These are phyloP conservation scores for Oithona nana DNA, from an alignment of 2,888 invertebrate genomes.

Conservation along the genomic window DNA sequence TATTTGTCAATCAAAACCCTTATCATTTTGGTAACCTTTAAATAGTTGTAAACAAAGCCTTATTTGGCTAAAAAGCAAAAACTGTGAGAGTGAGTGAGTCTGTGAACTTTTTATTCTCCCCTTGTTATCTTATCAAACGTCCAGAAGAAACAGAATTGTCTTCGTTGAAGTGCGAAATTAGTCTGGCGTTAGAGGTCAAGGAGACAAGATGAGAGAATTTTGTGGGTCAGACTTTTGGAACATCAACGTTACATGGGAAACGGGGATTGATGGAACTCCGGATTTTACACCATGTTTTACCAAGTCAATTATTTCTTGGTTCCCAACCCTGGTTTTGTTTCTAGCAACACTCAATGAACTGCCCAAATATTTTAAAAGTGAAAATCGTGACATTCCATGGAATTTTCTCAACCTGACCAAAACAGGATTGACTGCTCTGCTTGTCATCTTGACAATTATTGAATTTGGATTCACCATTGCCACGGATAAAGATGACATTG, in stretches of 20 bases:
- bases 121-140: too few relatives aligned
- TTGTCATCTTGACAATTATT: neutral
- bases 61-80: too few relatives aligned
- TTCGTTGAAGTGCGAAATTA: too few relatives aligned
- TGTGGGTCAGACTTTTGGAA: slow-evolving; percentile 40
- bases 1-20: too few relatives aligned
- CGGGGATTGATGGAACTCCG: slow-evolving; percentile 52
- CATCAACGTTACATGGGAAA: slow-evolving; percentile 48
- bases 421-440: neutral
- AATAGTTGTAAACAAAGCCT: too few relatives aligned
- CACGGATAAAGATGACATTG: neutral
- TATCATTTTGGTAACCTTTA: too few relatives aligned
- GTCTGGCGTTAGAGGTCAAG: too few relatives aligned
- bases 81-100: too few relatives aligned
- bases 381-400: slow-evolving; percentile 2
- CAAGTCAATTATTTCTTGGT: slow-evolving; percentile 71
- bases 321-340: slow-evolving; percentile 33
- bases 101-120: too few relatives aligned
- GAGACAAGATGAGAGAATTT: too few relatives aligned
- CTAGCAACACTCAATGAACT: neutral
- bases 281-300: slow-evolving; percentile 79
- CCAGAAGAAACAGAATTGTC: too few relatives aligned
- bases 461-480: neutral
- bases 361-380: neutral
- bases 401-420: neutral